Conservation (phyloP, 2,888 invertebrate genomes). For the Trachelus tabidus region DNA sequence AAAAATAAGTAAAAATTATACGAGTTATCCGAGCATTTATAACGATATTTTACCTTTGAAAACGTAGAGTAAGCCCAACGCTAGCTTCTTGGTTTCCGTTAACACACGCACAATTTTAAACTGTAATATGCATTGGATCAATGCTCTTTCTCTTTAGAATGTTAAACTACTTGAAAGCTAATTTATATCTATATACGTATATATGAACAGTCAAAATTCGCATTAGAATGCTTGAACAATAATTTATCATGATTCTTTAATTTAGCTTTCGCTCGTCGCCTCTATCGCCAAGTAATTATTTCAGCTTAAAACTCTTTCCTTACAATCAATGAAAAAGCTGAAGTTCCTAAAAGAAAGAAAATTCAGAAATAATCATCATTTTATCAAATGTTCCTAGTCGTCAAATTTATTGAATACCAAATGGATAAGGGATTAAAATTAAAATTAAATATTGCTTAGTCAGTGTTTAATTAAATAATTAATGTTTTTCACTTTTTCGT, state of each 20-base stretch:
- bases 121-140: background rate
- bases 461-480: background rate
- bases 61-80: background rate
- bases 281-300: background rate
- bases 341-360: background rate
- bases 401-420: background rate
- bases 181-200: background rate
- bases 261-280: background rate
- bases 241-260: background rate
- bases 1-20: background rate
- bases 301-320: background rate
- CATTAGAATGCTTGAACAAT: background rate
- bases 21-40: background rate
- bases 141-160: background rate
- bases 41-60: background rate
- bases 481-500: background rate
- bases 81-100: no score
- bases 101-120: background rate
- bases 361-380: background rate
- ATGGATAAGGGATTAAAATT: background rate
- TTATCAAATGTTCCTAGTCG: background rate
- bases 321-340: background rate
- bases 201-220: background rate
- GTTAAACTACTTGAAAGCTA: background rate
- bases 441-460: background rate